A percentile compares a stretch with the other conserved stretches of the same genome.
These are phyloP conservation scores for Sisor rabdophorus DNA, from an alignment of 2,113 vertebrate genomes.

Conservation along the genomic window DNA sequence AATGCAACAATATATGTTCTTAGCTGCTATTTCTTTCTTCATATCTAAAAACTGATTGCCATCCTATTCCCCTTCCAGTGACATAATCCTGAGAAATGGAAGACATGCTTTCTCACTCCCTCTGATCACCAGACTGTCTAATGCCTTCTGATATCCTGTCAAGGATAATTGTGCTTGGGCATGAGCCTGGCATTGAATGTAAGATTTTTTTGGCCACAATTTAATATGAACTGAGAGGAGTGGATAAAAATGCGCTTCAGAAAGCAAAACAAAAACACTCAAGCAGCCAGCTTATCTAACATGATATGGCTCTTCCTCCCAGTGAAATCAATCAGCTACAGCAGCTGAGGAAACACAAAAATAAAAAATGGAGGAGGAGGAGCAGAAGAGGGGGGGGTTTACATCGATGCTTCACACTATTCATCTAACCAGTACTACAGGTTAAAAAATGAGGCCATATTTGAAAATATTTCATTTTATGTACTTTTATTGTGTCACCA, in stretches of 20 bases:
- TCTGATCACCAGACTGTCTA: conserved; percentile 53
- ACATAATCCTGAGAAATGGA: conserved; percentile 37
- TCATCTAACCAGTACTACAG: background rate
- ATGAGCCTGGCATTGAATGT: conserved; percentile 27
- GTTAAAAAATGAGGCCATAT: conserved; percentile 11
- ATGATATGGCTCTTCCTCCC: conserved; percentile 36
- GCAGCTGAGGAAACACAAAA: conserved; percentile 24
- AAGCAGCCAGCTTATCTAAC: conserved; percentile 31
- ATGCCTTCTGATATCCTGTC: conserved; percentile 51
- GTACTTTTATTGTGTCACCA: conserved; percentile 18
- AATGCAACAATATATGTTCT: conserved; percentile 26
- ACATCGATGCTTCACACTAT: background rate
- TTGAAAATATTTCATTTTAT: conserved; percentile 18
- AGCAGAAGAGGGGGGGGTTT: background rate
- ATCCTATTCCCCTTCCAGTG: conserved; percentile 45
- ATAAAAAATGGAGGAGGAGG: background rate
- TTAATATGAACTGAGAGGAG: conserved; percentile 43
- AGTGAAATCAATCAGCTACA: conserved; percentile 28
- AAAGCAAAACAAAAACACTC: conserved; percentile 48
- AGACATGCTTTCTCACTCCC: conserved; percentile 31
- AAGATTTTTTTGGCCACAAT: conserved; percentile 43
- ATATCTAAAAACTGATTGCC: conserved; percentile 42
- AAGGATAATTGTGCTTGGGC: conserved; percentile 48
- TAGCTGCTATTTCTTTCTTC: conserved; percentile 40
- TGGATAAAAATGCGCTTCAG: conserved; percentile 42